Evolutionary conservation across 92 coral and sea anemone species (phyloP), one percentile per base, ranked within the genome.

Genomic region (Metridium senile): DNA sequence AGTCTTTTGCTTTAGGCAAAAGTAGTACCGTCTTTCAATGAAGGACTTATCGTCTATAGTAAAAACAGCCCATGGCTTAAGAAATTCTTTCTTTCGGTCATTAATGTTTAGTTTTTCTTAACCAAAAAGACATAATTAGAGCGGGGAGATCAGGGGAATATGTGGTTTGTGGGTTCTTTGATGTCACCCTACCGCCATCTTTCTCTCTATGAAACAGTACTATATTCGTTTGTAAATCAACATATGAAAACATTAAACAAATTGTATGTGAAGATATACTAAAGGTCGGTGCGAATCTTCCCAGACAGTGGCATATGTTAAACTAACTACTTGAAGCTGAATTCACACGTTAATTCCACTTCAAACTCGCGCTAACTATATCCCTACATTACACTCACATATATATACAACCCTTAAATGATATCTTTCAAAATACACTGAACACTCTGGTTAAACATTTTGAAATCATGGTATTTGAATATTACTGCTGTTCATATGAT

Each of bases 91-190:
- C 53, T 57, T 22, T 58, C 49, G 26, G 9, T 11, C 19, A 7
- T 73, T 58, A 33, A 2, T 65, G 66, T 66, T 65, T 66, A 45
- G 71, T 2, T 72, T 75, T 77, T 66, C 70, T 67, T 77, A 67
- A 65, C 74, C 59, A 77, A 77, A 67, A 77, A 58, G 69, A 35
- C 74, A 77, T 74, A 77, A 77, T 66, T 64, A 53, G 33, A 66
- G 43, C 82, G 82, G 82, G 56, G 66, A 39, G 81, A 77, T 77
- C 82, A 62, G n/a, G 62, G 0, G 80, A 64, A 63, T 75, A 10
- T 77, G 82, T 67, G 82, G 82, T 62, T 68, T 77, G 82, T 66
- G 82, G 81, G 23, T 34, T 47, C 74, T 77, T 77, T 77, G 82
- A 66, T 27, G 74, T 18, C 20, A 26, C 2, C 26, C 56, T 67